These are phyloP conservation scores for Eupleurogrammus muticus DNA, from an alignment of 2,797 vertebrate genomes.

Conservation along the genomic window DNA sequence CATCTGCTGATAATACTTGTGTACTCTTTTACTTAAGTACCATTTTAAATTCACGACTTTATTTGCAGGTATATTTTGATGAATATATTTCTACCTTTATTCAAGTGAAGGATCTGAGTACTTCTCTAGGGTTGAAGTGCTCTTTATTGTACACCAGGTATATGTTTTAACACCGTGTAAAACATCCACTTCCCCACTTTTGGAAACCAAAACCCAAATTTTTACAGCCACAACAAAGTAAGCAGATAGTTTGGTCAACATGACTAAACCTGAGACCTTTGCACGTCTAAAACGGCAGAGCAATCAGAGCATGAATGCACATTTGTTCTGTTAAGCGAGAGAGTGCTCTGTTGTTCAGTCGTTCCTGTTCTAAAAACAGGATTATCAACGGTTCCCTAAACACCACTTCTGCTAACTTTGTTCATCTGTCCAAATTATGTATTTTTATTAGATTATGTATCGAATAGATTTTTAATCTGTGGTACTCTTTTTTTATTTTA, in stretches of 20 bases:
- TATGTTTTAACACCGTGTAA: constrained; percentile 3
- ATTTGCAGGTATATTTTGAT: too few relatives aligned
- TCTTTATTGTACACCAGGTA: neutral
- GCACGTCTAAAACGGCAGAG: neutral
- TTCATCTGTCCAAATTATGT: constrained; percentile 5
- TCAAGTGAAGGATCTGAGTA: neutral
- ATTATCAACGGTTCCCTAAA: neutral
- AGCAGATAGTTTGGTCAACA: constrained; percentile 1
- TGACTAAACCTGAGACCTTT: constrained; percentile 4
- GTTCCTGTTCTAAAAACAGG: constrained; percentile 1
- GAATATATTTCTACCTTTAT: too few relatives aligned
- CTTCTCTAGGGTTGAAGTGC: neutral
- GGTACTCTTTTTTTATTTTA: neutral
- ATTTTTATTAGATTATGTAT: neutral
- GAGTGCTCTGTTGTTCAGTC: neutral
- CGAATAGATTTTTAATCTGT: neutral
- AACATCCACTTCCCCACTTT: neutral
- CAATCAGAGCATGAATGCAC: constrained; percentile 6
- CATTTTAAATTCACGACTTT: too few relatives aligned
- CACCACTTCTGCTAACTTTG: neutral
- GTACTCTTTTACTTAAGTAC: too few relatives aligned
- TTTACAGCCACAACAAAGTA: neutral
- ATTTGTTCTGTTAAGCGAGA: neutral
- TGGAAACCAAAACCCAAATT: constrained; percentile 4
- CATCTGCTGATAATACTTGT: too few relatives aligned